Evolutionary conservation across 2,113 vertebrate species (phyloP).

Genomic region (Syngnathus typhle): DNA sequence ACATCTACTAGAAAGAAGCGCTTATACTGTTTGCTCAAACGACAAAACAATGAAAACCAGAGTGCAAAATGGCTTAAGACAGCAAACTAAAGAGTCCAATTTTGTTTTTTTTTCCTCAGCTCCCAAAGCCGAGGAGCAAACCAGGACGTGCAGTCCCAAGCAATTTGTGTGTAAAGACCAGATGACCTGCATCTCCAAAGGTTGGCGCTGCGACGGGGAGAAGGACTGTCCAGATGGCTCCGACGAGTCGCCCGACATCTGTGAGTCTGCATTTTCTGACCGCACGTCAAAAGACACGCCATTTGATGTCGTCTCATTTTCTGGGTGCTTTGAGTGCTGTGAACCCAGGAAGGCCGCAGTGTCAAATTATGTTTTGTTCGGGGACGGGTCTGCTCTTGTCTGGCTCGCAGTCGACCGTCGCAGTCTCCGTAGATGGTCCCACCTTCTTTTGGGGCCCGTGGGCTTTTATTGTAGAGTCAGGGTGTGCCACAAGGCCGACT

Average conservation of each 20-base stretch:
- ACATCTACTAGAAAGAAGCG: no score
- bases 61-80: background rate
- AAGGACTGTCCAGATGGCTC: constrained; percentile 97
- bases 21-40: background rate
- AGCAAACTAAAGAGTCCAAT: no score
- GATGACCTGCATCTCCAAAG: constrained; percentile 94
- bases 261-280: constrained; percentile 68
- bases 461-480: constrained; percentile 42
- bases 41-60: background rate
- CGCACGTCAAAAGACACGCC: no score
- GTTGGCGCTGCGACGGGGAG: constrained; percentile 95
- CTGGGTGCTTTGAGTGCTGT: constrained; percentile 2
- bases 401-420: constrained; percentile 20
- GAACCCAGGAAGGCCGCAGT: background rate
- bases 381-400: constrained; percentile 55
- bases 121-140: constrained; percentile 58
- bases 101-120: constrained; percentile 59
- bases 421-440: constrained; percentile 13
- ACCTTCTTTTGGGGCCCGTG: constrained; percentile 32
- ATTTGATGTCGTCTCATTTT: background rate
- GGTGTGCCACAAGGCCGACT: constrained; percentile 45
- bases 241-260: constrained; percentile 92
- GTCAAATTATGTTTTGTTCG: constrained; percentile 41
- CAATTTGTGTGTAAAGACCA: constrained; percentile 97
- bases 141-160: constrained; percentile 91